Percentiles rank a stretch among this genome's conserved stretches.
Conservation (phyloP, 2,888 invertebrate genomes). For the Adineta ricciae region DNA sequence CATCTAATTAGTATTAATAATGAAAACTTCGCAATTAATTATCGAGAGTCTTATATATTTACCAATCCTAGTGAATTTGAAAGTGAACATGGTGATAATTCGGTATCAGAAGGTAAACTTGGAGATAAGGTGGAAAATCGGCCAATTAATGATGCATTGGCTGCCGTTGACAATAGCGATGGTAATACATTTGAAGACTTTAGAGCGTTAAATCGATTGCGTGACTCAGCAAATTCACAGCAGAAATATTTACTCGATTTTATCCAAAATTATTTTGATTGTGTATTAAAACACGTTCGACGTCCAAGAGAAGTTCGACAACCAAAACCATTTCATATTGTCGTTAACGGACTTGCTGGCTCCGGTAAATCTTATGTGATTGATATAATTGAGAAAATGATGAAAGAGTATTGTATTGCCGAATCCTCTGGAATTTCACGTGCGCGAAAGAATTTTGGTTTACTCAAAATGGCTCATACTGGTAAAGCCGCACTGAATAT, state of each 20-base stretch:
- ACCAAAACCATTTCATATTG: background rate
- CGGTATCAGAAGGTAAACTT: background rate
- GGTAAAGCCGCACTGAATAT: background rate
- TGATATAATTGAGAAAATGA: background rate
- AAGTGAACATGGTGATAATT: background rate
- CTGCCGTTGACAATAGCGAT: no score
- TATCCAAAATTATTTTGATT: background rate
- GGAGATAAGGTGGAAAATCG: no score
- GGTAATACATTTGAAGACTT: no score
- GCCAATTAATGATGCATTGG: no score
- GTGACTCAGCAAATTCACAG: background rate
- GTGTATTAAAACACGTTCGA: background rate
- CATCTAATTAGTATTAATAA: background rate
- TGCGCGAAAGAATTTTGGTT: background rate
- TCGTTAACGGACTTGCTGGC: background rate
- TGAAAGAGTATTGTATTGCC: background rate
- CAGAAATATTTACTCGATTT: background rate
- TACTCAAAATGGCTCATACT: background rate
- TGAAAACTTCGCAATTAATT: background rate
- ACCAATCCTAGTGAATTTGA: background rate
- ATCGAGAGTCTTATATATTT: background rate
- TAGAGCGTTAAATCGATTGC: background rate
- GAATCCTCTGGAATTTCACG: background rate
- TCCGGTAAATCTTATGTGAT: background rate
- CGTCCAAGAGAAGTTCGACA: background rate